Conservation (phyloP, 2,888 invertebrate species). For the Bruchidius siliquastri region DNA sequence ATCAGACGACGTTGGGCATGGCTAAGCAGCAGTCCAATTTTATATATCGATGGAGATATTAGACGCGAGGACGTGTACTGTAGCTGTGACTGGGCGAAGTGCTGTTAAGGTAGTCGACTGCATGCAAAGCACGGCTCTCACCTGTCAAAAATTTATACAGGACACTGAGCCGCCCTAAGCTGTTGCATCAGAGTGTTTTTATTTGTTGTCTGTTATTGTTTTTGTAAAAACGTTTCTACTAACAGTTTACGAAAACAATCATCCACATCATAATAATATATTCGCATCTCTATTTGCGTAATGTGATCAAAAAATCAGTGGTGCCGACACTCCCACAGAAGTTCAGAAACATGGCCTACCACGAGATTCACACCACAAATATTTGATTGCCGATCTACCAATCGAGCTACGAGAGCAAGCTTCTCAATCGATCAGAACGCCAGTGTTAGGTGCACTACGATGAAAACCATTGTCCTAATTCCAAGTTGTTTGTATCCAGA, state of each 20-base stretch:
- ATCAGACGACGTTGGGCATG: no score
- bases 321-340: no score
- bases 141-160: slow-evolving; percentile 3
- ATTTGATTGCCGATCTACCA: no score
- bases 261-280: not conserved
- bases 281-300: not conserved
- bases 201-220: not conserved
- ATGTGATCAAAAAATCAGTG: not conserved
- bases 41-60: slow-evolving; percentile 26
- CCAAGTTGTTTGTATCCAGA: no score
- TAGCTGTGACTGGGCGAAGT: slow-evolving; percentile 43
- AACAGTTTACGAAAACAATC: not conserved
- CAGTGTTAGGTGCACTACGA: no score
- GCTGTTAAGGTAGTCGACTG: slow-evolving; percentile 41
- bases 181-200: not conserved
- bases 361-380: no score
- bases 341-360: not conserved
- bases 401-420: no score
- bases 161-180: not conserved
- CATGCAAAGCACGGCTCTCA: slow-evolving; percentile 38
- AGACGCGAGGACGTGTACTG: slow-evolving; percentile 36
- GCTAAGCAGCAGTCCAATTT: not conserved
- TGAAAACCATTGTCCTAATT: no score
- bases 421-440: no score
- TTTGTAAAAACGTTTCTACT: not conserved